Evolutionary conservation across 2,888 invertebrate species (phyloP).

Genomic region (Linnaemya vulpina): DNA sequence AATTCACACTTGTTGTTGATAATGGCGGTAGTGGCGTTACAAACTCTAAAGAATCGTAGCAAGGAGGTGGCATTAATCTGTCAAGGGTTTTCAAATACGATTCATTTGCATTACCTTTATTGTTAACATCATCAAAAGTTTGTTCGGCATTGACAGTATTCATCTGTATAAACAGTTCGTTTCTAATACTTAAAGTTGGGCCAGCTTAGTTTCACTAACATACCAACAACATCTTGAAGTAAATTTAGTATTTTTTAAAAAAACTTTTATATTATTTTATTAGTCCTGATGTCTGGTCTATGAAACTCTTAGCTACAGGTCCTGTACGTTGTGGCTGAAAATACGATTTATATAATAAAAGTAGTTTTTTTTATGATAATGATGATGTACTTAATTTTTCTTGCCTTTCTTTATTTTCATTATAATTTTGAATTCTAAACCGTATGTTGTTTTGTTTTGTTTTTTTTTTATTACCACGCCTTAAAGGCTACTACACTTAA

Average conservation of each 20-base stretch:
- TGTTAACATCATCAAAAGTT: slow-evolving; percentile 13
- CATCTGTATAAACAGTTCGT: slow-evolving; percentile 39
- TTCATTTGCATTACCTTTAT: slow-evolving; percentile 15
- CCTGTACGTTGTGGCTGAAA: neutral
- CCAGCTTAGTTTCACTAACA: slow-evolving; percentile 15
- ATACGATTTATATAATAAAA: neutral
- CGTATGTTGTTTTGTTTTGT: neutral
- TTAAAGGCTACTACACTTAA: slow-evolving; percentile 21
- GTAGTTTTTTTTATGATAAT: neutral
- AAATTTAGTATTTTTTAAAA: neutral
- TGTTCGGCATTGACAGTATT: slow-evolving; percentile 27
- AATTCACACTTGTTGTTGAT: neutral
- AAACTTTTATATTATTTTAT: neutral
- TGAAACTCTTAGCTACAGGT: slow-evolving; percentile 46
- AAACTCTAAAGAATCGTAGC: slow-evolving; percentile 27
- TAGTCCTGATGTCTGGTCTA: neutral
- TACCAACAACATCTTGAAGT: neutral
- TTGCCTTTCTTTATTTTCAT: neutral
- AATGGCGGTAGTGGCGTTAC: slow-evolving; percentile 14
- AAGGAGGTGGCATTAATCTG: slow-evolving; percentile 25
- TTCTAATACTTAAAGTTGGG: neutral
- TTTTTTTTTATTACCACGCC: slow-evolving; percentile 31
- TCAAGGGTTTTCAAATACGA: slow-evolving; percentile 22
- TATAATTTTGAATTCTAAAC: neutral
- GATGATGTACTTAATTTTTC: neutral